Conservation (phyloP, 2,888 invertebrate species). For the Chironomus tentans region DNA sequence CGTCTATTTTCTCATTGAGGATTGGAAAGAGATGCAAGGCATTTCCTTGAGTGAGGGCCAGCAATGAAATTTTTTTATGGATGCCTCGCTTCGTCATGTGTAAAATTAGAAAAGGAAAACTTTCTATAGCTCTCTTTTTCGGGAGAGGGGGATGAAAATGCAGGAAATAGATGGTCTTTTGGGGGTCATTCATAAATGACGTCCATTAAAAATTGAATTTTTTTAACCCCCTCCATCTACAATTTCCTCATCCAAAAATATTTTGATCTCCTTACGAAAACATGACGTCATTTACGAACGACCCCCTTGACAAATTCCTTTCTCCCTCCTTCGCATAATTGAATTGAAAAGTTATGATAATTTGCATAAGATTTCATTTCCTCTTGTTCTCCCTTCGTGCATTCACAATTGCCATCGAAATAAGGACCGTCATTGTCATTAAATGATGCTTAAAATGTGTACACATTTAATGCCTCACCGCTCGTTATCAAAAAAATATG, state of each 20-base stretch:
- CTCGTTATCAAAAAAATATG: neutral
- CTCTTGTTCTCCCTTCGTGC: neutral
- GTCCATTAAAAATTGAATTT: too few relatives aligned
- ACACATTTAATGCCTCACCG: neutral
- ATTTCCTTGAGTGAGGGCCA: neutral
- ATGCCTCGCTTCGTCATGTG: neutral
- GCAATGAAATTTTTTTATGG: neutral
- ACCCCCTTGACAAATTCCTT: too few relatives aligned
- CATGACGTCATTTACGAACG: too few relatives aligned
- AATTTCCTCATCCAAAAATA: too few relatives aligned
- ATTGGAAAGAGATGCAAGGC: neutral
- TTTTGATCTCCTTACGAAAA: too few relatives aligned
- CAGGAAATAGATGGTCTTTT: too few relatives aligned
- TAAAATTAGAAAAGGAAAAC: neutral
- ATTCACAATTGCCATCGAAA: neutral
- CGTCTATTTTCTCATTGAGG: neutral
- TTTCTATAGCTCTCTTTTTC: neutral
- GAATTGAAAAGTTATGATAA: neutral
- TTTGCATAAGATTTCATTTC: neutral
- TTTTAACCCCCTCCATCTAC: too few relatives aligned
- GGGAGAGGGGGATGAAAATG: too few relatives aligned
- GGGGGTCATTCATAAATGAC: too few relatives aligned
- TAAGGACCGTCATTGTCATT: neutral
- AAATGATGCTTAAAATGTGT: neutral
- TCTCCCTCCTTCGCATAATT: neutral